Evolutionary conservation across 1,140 invertebrate species (phyloP).

Genomic region (Doryteuthis pealeii): DNA sequence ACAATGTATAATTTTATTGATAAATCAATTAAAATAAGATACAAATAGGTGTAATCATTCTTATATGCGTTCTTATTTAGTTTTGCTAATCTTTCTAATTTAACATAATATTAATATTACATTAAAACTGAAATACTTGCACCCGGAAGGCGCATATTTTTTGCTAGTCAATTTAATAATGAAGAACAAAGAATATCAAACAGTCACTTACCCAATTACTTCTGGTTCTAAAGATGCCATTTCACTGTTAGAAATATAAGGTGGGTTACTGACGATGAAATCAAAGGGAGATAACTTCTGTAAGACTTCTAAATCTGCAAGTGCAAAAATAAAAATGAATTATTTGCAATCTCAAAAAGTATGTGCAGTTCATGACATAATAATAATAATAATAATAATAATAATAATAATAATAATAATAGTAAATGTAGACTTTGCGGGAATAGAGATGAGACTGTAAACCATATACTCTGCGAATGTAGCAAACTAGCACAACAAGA

Average conservation of each 20-base stretch:
- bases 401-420: background rate
- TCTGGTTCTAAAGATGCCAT: background rate
- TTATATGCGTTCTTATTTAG: too few relatives aligned
- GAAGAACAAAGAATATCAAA: background rate
- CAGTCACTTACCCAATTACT: background rate
- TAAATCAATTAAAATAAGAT: too few relatives aligned
- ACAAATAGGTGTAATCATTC: too few relatives aligned
- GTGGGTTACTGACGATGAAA: background rate
- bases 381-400: conserved; percentile 4
- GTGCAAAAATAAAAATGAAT: background rate
- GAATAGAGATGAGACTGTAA: too few relatives aligned
- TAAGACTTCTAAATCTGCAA: background rate
- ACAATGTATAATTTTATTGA: too few relatives aligned
- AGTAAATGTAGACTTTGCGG: too few relatives aligned
- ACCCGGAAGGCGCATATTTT: too few relatives aligned
- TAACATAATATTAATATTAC: too few relatives aligned
- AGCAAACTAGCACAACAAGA: too few relatives aligned
- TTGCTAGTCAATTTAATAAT: background rate
- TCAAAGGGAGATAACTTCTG: background rate
- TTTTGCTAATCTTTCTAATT: too few relatives aligned
- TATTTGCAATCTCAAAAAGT: background rate
- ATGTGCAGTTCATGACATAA: background rate
- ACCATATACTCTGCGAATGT: too few relatives aligned
- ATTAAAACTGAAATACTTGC: too few relatives aligned
- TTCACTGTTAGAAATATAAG: background rate